phyloP scores from a whole-genome alignment of 2,113 vertebrate species.

The Emydura subglobosa region DNA sequence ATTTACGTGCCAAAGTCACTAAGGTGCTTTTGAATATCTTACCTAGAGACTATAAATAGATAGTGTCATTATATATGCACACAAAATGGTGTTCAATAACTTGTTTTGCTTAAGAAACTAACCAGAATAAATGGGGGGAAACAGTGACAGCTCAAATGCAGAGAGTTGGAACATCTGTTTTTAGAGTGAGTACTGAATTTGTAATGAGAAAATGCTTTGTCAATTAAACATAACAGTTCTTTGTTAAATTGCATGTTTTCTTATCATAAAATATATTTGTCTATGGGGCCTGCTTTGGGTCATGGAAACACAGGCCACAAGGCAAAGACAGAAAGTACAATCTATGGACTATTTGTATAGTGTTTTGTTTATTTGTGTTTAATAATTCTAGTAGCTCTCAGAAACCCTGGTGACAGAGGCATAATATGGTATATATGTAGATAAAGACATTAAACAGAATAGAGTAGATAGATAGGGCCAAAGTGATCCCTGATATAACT shows the following conservation, averaged over 20 bases:
- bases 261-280: neutral
- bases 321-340: neutral
- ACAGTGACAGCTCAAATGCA: neutral
- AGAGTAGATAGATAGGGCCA: neutral
- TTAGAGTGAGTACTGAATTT: neutral
- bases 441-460: neutral
- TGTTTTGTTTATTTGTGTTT: neutral
- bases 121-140: neutral
- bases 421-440: neutral
- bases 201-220: neutral
- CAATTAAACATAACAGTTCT: neutral
- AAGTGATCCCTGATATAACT: neutral
- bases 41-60: neutral
- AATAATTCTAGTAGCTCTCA: neutral
- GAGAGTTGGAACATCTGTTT: neutral
- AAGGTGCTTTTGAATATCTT: neutral
- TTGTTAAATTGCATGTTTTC: neutral
- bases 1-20: neutral
- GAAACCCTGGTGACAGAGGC: neutral
- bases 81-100: conserved; percentile 3
- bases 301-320: neutral
- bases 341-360: neutral
- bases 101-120: neutral
- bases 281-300: accelerated
- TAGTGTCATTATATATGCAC: neutral